Evolutionary conservation across 2,888 invertebrate species (phyloP).

Genomic region (Dryomyza anilis): DNA sequence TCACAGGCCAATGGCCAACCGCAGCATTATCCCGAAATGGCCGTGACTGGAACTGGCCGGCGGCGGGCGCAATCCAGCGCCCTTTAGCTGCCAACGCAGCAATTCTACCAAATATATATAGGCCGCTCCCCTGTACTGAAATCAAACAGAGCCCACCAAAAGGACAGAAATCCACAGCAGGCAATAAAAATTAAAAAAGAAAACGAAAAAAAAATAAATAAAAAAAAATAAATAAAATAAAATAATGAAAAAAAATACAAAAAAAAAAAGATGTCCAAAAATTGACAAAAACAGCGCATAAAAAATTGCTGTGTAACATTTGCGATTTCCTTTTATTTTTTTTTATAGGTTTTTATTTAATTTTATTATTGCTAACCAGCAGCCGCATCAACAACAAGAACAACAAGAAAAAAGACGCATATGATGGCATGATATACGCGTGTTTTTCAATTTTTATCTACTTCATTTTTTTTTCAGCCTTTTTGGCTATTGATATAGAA

Average conservation of each 20-base stretch:
- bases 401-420: constrained; percentile 27
- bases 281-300: constrained; percentile 12
- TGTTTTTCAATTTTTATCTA: background rate
- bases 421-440: background rate
- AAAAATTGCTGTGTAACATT: constrained; percentile 12
- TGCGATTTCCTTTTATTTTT: constrained; percentile 21
- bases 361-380: constrained; percentile 22
- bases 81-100: constrained; percentile 1
- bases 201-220: background rate
- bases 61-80: background rate
- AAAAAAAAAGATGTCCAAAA: background rate
- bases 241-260: background rate
- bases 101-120: constrained; percentile 13
- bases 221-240: background rate
- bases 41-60: background rate
- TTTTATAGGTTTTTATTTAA: background rate
- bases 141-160: no score
- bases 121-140: background rate
- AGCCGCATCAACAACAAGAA: constrained; percentile 8
- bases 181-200: background rate
- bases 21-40: background rate
- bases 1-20: constrained; percentile 2
- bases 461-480: background rate
- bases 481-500: no score
- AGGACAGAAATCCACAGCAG: background rate